Base-by-base conservation (phyloP, 2,113 vertebrate genomes). In the Cairina moschata region DNA sequence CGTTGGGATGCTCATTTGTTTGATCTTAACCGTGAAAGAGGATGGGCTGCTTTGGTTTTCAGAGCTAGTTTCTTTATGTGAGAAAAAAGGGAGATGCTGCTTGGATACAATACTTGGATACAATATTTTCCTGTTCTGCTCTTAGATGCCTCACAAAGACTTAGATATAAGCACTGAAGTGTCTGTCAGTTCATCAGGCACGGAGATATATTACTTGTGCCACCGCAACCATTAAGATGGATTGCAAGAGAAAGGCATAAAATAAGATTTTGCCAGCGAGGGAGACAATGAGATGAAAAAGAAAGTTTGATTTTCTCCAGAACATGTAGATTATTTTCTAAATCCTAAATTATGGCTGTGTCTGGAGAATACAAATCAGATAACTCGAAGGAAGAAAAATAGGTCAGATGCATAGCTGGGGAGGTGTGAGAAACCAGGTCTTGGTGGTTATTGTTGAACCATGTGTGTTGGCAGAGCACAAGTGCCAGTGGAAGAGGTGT, bases 191-290 rank as follows among this genome's bases (percentile, higher is more conserved):
- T 89, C 77, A 63, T 78, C 90, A 72, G 63, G 72, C 75, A 69
- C 50, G 18, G 42, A 63, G 67, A 80, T 88, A 26, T 67, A 91
- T 58, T 66, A 44, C 69, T 69, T 7, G 4, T 74, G 80, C 40
- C 38, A 15, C 36, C 20, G 71, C 44, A 52, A 65, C 79, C 63
- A 31, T 81, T 68, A 36, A 68, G 83, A 89, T 54, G 81, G 50
- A 85, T 86, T 81, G 86, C 52, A 13, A 78, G 60, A 58, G 38
- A 54, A 78, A 91, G 71, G 56, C 56, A 60, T 84, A 91, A 83
- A 96, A 82, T 63, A 91, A 92, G 81, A 52, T 73, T 82, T 54
- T 91, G 86, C 93, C 71, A 89, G 88, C 60, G 29, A 78, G 48
- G 62, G 50, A 91, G 60, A 92, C 60, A 77, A 77, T 34, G 73